These are phyloP conservation scores for Anolis carolinensis DNA, from an alignment of 2,113 vertebrate genomes.

Conservation along the genomic window DNA sequence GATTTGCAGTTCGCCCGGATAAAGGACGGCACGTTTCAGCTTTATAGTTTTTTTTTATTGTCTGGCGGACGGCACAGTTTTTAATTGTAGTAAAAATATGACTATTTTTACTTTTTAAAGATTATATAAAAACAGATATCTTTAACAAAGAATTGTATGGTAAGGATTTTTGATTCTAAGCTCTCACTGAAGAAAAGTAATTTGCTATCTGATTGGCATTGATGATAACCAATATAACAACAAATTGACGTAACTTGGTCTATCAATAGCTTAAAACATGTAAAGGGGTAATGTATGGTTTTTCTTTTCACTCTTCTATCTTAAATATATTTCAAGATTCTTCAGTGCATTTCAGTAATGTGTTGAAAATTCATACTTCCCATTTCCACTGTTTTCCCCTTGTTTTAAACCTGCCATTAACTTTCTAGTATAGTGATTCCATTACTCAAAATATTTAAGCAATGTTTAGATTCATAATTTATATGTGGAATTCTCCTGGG, in stretches of 20 bases:
- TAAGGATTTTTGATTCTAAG: not conserved
- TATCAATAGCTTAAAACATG: not conserved
- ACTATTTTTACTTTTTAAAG: too few species aligned
- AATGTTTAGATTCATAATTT: constrained; percentile 38
- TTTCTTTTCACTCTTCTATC: not conserved
- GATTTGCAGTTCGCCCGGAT: too few species aligned
- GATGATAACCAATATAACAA: not conserved
- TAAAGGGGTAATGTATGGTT: not conserved
- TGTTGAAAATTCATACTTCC: constrained; percentile 5
- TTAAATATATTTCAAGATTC: constrained; percentile 23
- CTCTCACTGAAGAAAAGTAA: not conserved
- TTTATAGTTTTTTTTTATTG: too few species aligned
- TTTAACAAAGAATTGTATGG: too few species aligned
- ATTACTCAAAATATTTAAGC: constrained; percentile 17
- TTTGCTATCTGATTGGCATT: not conserved
- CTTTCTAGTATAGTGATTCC: constrained; percentile 22
- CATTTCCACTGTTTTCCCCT: not conserved
- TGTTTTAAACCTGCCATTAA: constrained; percentile 22
- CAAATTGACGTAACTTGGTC: not conserved
- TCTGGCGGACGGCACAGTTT: too few species aligned
- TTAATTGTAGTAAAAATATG: too few species aligned
- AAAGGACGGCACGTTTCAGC: too few species aligned
- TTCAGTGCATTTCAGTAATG: constrained; percentile 12
- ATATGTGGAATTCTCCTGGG: constrained; percentile 35
- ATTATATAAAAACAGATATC: too few species aligned